phyloP scores from a whole-genome alignment of 1,140 invertebrate genomes.

The Papilio machaon region DNA sequence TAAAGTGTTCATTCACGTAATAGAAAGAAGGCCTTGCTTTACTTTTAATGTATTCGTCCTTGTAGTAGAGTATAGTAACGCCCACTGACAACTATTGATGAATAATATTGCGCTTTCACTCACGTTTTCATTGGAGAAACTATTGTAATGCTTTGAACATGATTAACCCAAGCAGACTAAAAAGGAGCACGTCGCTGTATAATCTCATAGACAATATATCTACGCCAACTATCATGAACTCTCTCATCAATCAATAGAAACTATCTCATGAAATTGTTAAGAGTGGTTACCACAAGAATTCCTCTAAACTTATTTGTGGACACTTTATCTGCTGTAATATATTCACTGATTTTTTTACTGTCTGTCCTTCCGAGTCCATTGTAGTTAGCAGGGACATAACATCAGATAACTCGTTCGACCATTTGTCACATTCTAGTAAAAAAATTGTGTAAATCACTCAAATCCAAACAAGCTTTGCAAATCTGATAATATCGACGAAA shows the following conservation, averaged over 20 bases:
- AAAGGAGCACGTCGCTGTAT: neutral
- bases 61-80: neutral
- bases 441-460: neutral
- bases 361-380: too few relatives aligned
- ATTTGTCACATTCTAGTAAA: neutral
- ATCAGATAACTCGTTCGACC: neutral
- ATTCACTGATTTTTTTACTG: too few relatives aligned
- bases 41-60: constrained; percentile 28
- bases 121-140: constrained; percentile 36
- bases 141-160: constrained; percentile 12
- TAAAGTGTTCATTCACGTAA: neutral
- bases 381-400: neutral
- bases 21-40: constrained; percentile 8
- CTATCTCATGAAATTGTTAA: neutral
- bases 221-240: neutral
- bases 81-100: neutral
- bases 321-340: too few relatives aligned
- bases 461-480: neutral
- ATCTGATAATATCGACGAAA: neutral
- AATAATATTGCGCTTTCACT: constrained; percentile 34
- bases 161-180: neutral
- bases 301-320: too few relatives aligned
- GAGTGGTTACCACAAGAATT: neutral
- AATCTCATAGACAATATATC: neutral
- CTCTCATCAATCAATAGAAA: neutral